Base-by-base conservation (phyloP, 23 tunicate species). In the Botrylloides violaceus region DNA sequence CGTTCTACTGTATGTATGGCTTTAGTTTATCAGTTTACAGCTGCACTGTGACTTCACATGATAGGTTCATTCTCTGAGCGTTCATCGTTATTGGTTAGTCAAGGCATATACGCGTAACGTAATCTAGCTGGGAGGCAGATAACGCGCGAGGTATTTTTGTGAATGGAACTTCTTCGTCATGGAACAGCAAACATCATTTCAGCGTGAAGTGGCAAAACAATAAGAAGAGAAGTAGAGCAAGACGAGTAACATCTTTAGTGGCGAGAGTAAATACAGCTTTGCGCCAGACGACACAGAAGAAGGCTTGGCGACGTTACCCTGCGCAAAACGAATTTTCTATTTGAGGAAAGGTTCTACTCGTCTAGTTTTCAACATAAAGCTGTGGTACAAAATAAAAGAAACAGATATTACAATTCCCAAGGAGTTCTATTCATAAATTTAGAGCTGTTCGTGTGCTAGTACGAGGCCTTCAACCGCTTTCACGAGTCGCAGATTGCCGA, bases 111-210 rank as follows among this genome's bases (percentile, higher is more conserved):
- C n/a, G n/a, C n/a, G n/a, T n/a, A 15, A 43, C 9, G 53, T 43
- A 43, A 43, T 43, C 53, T 43, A 15, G 53, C 53, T 43, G 15
- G 53, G 15, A 43, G 53, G 53, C 53, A 43, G 53, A 43, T 43
- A 43, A 9, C 53, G 29, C 34, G 29, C 33, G 9, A 4, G 70
- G 19, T 63, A 63, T 63, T 68, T 68, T 68, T 68, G 74, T 68
- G 74, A 68, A 68, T 68, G 74, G 37, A 68, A 63, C 35, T 33
- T 63, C 70, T 28, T 63, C 70, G 70, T 63, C 70, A 63, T 63
- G 70, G 70, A 26, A 31, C 35, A 4, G 64, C 64, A 34, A 31
- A 63, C 36, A 15, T 43, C 53, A 15, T 15, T 43, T 43, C 53
- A 43, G 9, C 36, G 33, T 34, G 35, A 63, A 63, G 70, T 31